A percentile compares a stretch with the other conserved stretches of the same genome.
Conservation (phyloP, 2,888 invertebrate genomes). For the Pterobdella sp. region DNA sequence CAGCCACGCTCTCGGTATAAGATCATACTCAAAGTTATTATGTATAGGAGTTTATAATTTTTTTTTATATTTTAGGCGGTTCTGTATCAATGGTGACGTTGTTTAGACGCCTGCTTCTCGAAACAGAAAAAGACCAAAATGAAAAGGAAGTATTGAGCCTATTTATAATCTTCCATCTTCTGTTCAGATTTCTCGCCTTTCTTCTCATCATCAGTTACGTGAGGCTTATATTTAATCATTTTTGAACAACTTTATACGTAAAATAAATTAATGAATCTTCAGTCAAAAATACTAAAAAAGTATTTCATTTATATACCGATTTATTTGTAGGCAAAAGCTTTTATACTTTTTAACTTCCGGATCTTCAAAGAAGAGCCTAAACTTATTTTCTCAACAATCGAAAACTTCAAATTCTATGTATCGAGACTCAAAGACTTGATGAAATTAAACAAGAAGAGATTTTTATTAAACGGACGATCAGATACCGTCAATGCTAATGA, state of each 20-base stretch:
- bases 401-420: conserved; percentile 41
- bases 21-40: not conserved
- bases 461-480: not conserved
- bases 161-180: conserved; percentile 39
- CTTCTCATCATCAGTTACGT: conserved; percentile 47
- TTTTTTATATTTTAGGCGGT: not conserved
- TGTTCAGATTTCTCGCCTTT: conserved; percentile 41
- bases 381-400: conserved; percentile 41
- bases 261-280: too few species aligned
- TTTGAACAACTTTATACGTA: not conserved
- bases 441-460: not conserved
- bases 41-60: not conserved
- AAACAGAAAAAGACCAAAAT: not conserved
- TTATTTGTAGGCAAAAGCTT: conserved; percentile 43
- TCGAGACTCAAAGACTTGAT: conserved; percentile 36
- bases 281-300: not conserved
- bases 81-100: conserved; percentile 8
- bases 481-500: not conserved
- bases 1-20: conserved; percentile 40
- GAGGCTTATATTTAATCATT: too few species aligned
- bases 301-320: conserved; percentile 4
- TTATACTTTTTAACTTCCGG: conserved; percentile 43
- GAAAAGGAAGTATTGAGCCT: not conserved
- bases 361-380: conserved; percentile 41
- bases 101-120: not conserved